Evolutionary conservation across 1,140 invertebrate genomes (phyloP), one percentile per base, ranked within the genome.

Genomic region (Wiebesia pumilae): DNA sequence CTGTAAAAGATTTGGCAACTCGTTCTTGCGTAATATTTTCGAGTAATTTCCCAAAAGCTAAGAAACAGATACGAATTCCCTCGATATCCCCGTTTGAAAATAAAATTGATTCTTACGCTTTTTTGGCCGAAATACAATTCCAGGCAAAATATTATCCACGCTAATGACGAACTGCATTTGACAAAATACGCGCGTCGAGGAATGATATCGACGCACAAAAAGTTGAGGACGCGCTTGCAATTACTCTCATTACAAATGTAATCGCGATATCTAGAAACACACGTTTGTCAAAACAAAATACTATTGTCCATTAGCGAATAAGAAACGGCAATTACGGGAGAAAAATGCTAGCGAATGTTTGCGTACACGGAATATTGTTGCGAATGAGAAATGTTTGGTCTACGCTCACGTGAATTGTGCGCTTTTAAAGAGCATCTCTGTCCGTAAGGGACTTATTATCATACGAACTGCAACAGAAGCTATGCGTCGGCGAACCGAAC

Each of bases 371-470:
- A 73, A 12, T n/a, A 75, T 27, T 43, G 19, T 1, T 6, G 10
- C 3, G 14, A 1, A 38, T 62, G 35, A 65, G 7, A 65, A 33
- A 58, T 80, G 78, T 80, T 80, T 80, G 7, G 78, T 80, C 78
- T 62, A 65, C 54, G 21, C 51, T 79, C n/a, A 21, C 27, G 54
- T 62, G 30, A 79, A 54, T 65, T 65, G 58, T 65, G 54, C 78
- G 78, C 65, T 79, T 54, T 79, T 58, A 33, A 58, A 33, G 4
- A 35, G 38, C 43, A 54, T 79, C 30, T 40, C 33, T 35, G 21
- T 43, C 24, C 1, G 40, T n/a, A n/a, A n/a, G 71, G 14, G 38
- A n/a, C 35, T 81, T 47, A n/a, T 65, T 67, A 81, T 81, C 80
- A 33, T n/a, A 27, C 38, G 38, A 65, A 38, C 27, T 24, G 38